Conservation (phyloP, 2,888 invertebrate genomes). For the Microctonus brassicae region DNA sequence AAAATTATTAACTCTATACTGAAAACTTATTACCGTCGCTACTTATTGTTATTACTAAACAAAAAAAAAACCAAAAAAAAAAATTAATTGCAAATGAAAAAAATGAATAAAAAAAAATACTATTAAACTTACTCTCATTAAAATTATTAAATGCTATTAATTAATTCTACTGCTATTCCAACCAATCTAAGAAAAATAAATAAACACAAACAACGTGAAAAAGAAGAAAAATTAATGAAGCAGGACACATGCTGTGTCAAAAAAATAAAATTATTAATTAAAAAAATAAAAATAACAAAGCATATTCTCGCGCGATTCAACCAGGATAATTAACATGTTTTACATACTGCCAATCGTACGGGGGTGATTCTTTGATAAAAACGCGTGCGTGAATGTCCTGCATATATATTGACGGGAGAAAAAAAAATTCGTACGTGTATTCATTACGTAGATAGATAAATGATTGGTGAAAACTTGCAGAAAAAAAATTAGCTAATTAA, state of each 20-base stretch:
- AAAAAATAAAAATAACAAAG: slow-evolving; percentile 34
- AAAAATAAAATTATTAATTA: slow-evolving; percentile 27
- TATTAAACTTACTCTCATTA: slow-evolving; percentile 27
- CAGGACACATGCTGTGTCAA: slow-evolving; percentile 10
- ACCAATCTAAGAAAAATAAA: slow-evolving; percentile 39
- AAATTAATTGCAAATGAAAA: neutral
- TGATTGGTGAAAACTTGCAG: slow-evolving; percentile 44
- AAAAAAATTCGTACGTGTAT: slow-evolving; percentile 40
- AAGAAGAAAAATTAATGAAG: slow-evolving; percentile 28
- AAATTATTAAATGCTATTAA: slow-evolving; percentile 41
- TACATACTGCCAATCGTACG: slow-evolving; percentile 66
- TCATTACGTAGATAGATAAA: slow-evolving; percentile 44
- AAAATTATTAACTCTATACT: neutral
- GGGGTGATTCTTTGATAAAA: slow-evolving; percentile 48
- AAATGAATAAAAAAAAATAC: slow-evolving; percentile 8
- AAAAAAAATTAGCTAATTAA: slow-evolving; percentile 36
- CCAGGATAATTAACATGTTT: slow-evolving; percentile 48
- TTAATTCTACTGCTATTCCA: slow-evolving; percentile 27
- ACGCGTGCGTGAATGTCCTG: slow-evolving; percentile 43
- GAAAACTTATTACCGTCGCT: neutral
- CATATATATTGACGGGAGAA: slow-evolving; percentile 37
- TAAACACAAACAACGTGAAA: slow-evolving; percentile 27
- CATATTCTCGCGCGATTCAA: slow-evolving; percentile 28
- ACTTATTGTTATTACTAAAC: slow-evolving; percentile 23
- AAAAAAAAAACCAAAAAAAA: slow-evolving; percentile 25